A percentile compares a stretch with the other conserved stretches of the same genome.
Evolutionary conservation across 2,888 invertebrate species (phyloP).

Genomic region (Oxyteleia sp.): DNA sequence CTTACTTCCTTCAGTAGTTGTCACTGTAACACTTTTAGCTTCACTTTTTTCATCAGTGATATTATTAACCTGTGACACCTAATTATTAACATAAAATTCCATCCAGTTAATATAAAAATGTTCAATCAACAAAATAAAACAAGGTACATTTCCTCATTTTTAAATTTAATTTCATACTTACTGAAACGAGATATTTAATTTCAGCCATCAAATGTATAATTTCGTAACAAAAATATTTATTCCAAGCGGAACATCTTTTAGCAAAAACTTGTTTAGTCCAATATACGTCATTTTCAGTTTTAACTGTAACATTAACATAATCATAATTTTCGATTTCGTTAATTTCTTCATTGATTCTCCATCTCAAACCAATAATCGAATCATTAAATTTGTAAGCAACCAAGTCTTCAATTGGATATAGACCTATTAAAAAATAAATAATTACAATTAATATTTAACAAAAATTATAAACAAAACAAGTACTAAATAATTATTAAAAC

Average conservation of each 20-base stretch:
- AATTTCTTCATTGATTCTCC: slow-evolving; percentile 38
- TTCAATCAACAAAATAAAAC: slow-evolving; percentile 9
- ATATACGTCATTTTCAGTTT: background rate
- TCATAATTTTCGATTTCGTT: slow-evolving; percentile 26
- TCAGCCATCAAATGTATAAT: slow-evolving; percentile 57
- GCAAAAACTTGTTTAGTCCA: slow-evolving; percentile 16
- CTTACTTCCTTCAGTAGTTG: slow-evolving; percentile 58
- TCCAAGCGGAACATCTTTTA: slow-evolving; percentile 61
- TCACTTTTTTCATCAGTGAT: slow-evolving; percentile 31
- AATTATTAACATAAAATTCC: slow-evolving; percentile 9
- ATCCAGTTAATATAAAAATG: too few species aligned
- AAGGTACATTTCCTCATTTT: background rate
- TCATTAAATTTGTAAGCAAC: slow-evolving; percentile 66
- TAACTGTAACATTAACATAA: slow-evolving; percentile 16
- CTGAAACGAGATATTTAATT: slow-evolving; percentile 54
- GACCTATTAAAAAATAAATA: slow-evolving; percentile 40
- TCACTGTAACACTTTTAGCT: slow-evolving; percentile 1
- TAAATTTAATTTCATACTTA: slow-evolving; percentile 32
- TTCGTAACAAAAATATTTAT: slow-evolving; percentile 61
- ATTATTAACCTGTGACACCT: slow-evolving; percentile 43
- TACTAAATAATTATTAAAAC: too few species aligned
- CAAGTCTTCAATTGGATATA: slow-evolving; percentile 56
- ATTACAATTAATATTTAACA: slow-evolving; percentile 11
- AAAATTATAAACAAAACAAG: too few species aligned
- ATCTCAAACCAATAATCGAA: slow-evolving; percentile 68